Base-by-base conservation (phyloP, 2,113 vertebrate species). In the Rattus norvegicus region DNA sequence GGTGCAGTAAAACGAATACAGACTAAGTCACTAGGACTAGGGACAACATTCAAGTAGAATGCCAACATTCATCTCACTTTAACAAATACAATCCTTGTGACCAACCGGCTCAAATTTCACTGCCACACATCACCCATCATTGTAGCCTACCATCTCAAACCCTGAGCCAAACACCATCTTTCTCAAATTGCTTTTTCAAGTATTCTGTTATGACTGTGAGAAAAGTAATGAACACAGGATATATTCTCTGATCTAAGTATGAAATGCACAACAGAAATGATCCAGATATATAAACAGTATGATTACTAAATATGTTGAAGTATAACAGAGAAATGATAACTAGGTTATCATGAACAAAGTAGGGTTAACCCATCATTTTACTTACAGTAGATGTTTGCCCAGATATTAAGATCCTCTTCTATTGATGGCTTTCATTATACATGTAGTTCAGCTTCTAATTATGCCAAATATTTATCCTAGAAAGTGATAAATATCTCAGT, bases 301-400 rank as follows among this genome's bases (percentile, higher is more conserved):
- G 12, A 80, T 63, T 75, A 39, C 2, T 73, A 90, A 17, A 30
- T 73, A 87, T 80, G 33, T 69, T 1, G 91, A 84, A 85, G 17
- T 47, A 59, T 52, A 93, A 79, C 19, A 49, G 20, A 76, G 6
- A 92, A 93, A 93, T 63, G 69, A 33, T 69, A 93, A 93, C 19
- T 93, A 24, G 70, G 24, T 14, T 77, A 81, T 56, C 3, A 91
- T n/a, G 11, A 73, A 52, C 10, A 79, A 72, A 90, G 61, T 96
- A 3, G 94, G 93, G 67, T 54, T 75, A 69, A 79, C 8, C 63
- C 79, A 94, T 88, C 5, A 43, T 90, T 83, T 83, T 92, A 92
- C 36, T 95, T 92, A 88, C 59, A 90, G 33, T 92, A 79, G 12
- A 92, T 43, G 95, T 94, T 80, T 59, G 19, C 5, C 65, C 39